Base-by-base conservation (phyloP, 2,888 invertebrate species). In the Clusia tigrina region DNA sequence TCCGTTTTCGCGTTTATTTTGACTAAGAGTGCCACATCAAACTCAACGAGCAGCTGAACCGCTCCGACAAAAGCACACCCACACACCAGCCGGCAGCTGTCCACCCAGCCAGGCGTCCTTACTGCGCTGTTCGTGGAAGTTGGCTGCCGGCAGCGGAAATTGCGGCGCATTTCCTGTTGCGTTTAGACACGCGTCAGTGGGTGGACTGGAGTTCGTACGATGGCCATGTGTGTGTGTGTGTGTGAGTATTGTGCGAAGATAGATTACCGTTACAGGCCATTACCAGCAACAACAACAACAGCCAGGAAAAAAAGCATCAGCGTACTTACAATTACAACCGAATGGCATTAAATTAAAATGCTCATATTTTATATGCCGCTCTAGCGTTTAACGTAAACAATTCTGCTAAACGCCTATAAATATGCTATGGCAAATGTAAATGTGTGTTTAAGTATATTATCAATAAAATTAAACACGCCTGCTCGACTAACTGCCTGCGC, bases 191-290 rank as follows among this genome's bases (percentile, higher is more conserved):
- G 60, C 60, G 56, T 42, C n/a, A n/a, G n/a, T n/a, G n/a, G n/a
- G n/a, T n/a, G n/a, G n/a, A n/a, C n/a, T n/a, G n/a, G 5, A 18
- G 38, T 12, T 25, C n/a, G n/a, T n/a, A n/a, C n/a, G n/a, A n/a
- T n/a, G n/a, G n/a, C 32, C 18, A 23, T 56, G 15, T 37, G 59
- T 37, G 15, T 38, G 12, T 55, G 59, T 60, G 51, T 12, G 54
- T 22, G n/a, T 42, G 56, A 18, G 17, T 76, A 77, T 76, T 73
- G 75, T 77, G 77, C 66, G 70, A 73, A 78, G 74, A 78, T 74
- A 77, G 73, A 78, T 75, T 77, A 73, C 72, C 70, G 76, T 76
- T 67, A 69, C 70, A 73, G 75, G 71, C 71, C 77, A 76, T 77
- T 79, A 77, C 68, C 78, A 69, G 63, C 67, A 60, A 60, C 63